Percentiles rank a stretch among this genome's conserved stretches.
Conservation (phyloP, 2,888 invertebrate species). For the Clepsis dumicolana region DNA sequence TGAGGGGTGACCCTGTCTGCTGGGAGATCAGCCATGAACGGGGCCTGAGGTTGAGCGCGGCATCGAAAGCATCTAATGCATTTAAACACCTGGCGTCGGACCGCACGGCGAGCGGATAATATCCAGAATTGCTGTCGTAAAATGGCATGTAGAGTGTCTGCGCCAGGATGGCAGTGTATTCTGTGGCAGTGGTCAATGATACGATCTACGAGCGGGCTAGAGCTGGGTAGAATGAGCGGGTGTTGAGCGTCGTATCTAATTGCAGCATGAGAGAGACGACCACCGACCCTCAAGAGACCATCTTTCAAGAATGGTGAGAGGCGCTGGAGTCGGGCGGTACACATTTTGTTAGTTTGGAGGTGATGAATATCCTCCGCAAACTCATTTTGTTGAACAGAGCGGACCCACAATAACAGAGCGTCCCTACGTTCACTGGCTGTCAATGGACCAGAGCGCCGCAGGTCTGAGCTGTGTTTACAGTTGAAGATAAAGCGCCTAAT, state of each 20-base stretch:
- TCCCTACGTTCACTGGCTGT: constrained; percentile 15
- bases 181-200: constrained; percentile 12
- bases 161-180: constrained; percentile 12
- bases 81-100: neutral
- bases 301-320: constrained; percentile 12
- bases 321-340: constrained; percentile 8
- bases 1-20: constrained; percentile 3
- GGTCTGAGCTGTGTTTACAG: constrained; percentile 1
- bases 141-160: no score
- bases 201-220: constrained; percentile 3
- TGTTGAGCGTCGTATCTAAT: constrained; percentile 6
- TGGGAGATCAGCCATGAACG: constrained; percentile 1
- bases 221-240: constrained; percentile 6
- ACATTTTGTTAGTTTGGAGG: neutral
- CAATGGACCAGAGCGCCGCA: constrained; percentile 7
- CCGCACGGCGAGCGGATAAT: neutral
- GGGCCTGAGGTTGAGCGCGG: neutral
- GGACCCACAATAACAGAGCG: constrained; percentile 13
- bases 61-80: neutral
- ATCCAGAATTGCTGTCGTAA: constrained; percentile 5
- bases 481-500: constrained; percentile 22
- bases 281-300: constrained; percentile 14
- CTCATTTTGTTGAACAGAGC: constrained; percentile 16
- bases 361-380: constrained; percentile 11
- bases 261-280: constrained; percentile 10